phyloP scores from a whole-genome alignment of 2,888 invertebrate species.

The Holacanthella duospinosa region DNA sequence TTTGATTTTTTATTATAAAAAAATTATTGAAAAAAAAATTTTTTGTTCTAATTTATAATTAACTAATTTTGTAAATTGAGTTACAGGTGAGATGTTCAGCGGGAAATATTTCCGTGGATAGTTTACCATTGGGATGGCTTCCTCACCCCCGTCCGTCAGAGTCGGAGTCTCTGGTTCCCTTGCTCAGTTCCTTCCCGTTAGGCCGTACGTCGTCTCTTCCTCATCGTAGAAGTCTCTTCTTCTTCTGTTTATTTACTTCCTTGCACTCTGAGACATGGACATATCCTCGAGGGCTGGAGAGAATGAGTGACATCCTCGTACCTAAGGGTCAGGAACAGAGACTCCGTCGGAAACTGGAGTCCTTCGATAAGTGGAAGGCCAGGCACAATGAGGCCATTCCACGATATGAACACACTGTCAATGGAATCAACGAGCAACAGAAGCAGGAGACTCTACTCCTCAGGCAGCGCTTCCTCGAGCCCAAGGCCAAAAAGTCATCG shows the following conservation, averaged over 20 bases:
- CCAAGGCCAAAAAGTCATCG: slow-evolving; percentile 75
- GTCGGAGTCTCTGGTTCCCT: neutral
- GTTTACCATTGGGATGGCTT: neutral
- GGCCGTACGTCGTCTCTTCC: no score
- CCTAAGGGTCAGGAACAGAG: slow-evolving; percentile 54
- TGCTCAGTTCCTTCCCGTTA: neutral
- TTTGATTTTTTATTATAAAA: no score
- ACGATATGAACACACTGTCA: slow-evolving; percentile 77
- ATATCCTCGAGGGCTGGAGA: neutral
- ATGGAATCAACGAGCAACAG: slow-evolving; percentile 78
- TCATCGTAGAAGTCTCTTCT: no score
- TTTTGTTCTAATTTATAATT: neutral
- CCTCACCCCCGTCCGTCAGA: neutral
- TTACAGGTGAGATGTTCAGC: neutral
- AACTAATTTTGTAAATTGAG: neutral
- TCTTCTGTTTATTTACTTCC: no score
- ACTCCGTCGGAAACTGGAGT: slow-evolving; percentile 79
- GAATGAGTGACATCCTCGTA: slow-evolving; percentile 45
- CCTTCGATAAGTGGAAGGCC: slow-evolving; percentile 71
- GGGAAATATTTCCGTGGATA: no score
- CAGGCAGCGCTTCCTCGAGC: slow-evolving; percentile 80
- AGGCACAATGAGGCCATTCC: slow-evolving; percentile 77
- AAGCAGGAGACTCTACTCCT: slow-evolving; percentile 76
- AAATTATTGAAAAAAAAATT: neutral
- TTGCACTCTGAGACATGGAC: no score